Conservation (phyloP, 2,113 vertebrate species). For the Sinocyclocheilus maitianheensis region DNA sequence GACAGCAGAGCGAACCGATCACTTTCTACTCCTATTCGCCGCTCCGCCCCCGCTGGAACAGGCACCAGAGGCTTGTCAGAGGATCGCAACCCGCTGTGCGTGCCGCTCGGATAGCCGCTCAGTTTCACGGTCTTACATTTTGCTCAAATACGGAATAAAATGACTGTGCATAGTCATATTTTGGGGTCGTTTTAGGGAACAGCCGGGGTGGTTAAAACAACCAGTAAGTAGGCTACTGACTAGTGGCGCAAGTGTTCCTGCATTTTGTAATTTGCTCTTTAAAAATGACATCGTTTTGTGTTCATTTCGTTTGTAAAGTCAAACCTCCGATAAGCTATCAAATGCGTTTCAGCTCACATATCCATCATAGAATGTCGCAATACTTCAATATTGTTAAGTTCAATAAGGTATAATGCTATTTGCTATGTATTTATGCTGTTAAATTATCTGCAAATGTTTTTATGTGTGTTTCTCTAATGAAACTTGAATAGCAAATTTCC, state of each 20-base stretch:
- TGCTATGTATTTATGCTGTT: neutral
- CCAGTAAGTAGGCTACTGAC: neutral
- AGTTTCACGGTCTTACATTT: neutral
- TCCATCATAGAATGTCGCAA: neutral
- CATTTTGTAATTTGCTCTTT: neutral
- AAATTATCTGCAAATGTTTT: neutral
- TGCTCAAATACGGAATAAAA: neutral
- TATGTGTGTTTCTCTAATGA: neutral
- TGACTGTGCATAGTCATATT: neutral
- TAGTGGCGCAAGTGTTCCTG: neutral
- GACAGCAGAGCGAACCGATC: constrained; percentile 63
- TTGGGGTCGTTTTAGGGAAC: neutral
- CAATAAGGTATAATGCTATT: no score
- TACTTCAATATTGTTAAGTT: neutral
- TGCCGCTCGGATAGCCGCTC: neutral
- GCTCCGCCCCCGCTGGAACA: constrained; percentile 59
- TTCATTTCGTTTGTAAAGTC: neutral
- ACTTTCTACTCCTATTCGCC: constrained; percentile 58
- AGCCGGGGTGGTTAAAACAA: neutral
- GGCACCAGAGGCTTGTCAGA: constrained; percentile 30
- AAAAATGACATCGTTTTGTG: neutral
- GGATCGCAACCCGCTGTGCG: neutral
- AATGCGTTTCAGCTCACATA: neutral
- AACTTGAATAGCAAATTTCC: neutral
- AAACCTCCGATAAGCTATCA: no score